Conservation (phyloP, 92 coral and sea anemone species). For the Pocillopora grandis region DNA sequence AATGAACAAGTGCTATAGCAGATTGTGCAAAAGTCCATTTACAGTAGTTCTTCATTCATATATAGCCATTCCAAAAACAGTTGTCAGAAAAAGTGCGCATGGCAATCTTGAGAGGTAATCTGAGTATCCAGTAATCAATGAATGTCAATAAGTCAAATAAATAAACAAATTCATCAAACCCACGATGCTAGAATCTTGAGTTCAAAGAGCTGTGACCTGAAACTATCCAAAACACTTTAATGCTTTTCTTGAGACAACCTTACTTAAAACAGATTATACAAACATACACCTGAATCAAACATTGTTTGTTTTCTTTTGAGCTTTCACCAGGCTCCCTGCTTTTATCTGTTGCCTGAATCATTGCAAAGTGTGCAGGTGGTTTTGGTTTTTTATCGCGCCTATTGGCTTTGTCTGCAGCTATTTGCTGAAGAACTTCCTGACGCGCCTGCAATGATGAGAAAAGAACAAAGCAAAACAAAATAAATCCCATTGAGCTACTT, state of each 20-base stretch:
- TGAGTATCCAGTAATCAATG: too few species aligned
- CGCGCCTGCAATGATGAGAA: conserved; percentile 42
- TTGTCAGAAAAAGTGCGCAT: too few species aligned
- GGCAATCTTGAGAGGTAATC: too few species aligned
- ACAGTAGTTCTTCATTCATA: too few species aligned
- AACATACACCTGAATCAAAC: conserved; percentile 43
- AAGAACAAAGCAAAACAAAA: neutral
- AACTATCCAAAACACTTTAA: too few species aligned
- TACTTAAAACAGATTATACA: neutral
- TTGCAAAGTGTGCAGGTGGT: neutral
- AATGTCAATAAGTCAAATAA: too few species aligned
- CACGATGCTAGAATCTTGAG: too few species aligned
- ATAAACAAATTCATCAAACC: too few species aligned
- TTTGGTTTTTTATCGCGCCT: neutral
- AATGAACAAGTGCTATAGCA: too few species aligned
- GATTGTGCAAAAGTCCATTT: too few species aligned
- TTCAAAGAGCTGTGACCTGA: too few species aligned
- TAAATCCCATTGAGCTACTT: neutral
- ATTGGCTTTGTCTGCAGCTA: conserved; percentile 67
- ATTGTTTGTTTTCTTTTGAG: conserved; percentile 22
- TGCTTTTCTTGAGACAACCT: neutral
- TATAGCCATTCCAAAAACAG: too few species aligned
- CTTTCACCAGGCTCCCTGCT: neutral
- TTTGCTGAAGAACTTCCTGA: conserved; percentile 67
- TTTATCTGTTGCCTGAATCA: neutral